Percentiles rank a stretch among this genome's conserved stretches.
phyloP scores from a whole-genome alignment of 2,888 invertebrate genomes.

The Leptinotarsa tumamoca region DNA sequence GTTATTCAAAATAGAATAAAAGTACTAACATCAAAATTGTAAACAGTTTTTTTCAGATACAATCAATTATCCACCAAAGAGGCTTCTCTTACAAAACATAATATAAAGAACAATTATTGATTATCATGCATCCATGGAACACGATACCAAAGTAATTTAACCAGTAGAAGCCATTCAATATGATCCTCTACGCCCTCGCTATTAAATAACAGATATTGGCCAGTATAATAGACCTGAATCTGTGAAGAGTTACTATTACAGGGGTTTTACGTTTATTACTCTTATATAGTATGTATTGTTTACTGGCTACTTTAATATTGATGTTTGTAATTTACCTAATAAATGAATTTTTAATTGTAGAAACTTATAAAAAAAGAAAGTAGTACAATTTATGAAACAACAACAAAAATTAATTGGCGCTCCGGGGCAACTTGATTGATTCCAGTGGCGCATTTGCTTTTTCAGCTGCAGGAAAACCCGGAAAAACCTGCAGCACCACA shows the following conservation, averaged over 20 bases:
- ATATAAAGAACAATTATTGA: not conserved
- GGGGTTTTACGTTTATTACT: not conserved
- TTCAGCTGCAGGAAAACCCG: no score
- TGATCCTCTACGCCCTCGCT: conserved; percentile 12
- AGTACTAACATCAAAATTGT: not conserved
- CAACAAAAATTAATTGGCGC: no score
- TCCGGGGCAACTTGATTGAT: no score
- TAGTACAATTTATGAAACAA: no score
- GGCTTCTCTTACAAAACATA: not conserved
- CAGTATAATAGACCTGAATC: not conserved
- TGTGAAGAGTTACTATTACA: not conserved
- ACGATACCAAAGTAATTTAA: not conserved
- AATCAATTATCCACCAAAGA: not conserved
- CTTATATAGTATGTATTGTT: not conserved
- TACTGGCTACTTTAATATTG: not conserved
- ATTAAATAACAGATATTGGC: conserved; percentile 5
- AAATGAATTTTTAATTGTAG: no score
- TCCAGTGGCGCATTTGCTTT: no score
- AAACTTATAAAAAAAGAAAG: no score
- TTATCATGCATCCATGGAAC: not conserved
- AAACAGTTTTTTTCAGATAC: not conserved
- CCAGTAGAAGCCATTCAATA: conserved; percentile 8
- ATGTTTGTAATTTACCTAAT: not conserved
- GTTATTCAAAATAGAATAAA: not conserved
- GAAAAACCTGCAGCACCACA: no score